Evolutionary conservation across 2,888 invertebrate genomes (phyloP).

Genomic region (Capitulum mitella): DNA sequence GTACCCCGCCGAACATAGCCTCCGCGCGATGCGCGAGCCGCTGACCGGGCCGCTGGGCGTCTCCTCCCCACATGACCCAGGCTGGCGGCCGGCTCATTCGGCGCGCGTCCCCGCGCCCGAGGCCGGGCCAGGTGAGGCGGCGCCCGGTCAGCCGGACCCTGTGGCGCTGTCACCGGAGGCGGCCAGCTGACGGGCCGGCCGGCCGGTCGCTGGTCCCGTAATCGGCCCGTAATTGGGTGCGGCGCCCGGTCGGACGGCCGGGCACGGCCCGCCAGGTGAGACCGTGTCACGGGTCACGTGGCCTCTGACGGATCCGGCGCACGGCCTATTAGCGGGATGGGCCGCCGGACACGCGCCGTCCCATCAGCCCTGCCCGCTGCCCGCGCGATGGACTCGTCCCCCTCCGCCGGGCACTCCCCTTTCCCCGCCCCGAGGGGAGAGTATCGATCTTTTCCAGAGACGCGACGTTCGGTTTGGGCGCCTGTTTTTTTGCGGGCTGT

Average conservation of each 20-base stretch:
- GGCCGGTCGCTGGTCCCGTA: not conserved
- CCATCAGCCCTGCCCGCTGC: too few relatives aligned
- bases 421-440: not conserved
- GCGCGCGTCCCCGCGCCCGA: too few relatives aligned
- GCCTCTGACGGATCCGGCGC: not conserved
- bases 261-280: not conserved
- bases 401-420: not conserved
- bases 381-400: too few relatives aligned
- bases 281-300: slow-evolving; percentile 5
- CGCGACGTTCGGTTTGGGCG: not conserved
- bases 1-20: too few relatives aligned
- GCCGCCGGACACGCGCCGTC: not conserved
- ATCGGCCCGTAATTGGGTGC: not conserved
- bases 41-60: too few relatives aligned
- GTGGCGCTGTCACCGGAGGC: too few relatives aligned
- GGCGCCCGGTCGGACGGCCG: not conserved
- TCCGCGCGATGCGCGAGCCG: too few relatives aligned
- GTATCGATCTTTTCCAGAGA: not conserved
- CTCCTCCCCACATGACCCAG: too few relatives aligned
- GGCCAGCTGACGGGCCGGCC: too few relatives aligned
- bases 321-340: slow-evolving; percentile 1
- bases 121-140: too few relatives aligned
- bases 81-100: too few relatives aligned
- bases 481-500: not conserved
- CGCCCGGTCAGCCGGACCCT: too few relatives aligned